phyloP scores from a whole-genome alignment of 2,113 vertebrate species.

The Colinus virginianus region DNA sequence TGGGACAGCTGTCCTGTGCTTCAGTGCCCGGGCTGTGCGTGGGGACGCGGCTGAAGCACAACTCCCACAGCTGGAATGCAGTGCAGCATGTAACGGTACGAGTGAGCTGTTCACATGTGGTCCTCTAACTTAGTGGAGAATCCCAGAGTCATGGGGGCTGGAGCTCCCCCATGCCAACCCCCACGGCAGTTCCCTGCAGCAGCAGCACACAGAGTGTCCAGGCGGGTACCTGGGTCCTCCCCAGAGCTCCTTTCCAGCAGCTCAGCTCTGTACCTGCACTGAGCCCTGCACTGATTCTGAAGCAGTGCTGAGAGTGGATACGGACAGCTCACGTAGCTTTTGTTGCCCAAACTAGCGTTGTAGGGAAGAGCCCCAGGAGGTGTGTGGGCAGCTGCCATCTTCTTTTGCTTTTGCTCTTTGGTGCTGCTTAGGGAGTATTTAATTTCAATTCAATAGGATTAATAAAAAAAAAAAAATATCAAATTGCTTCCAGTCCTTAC shows the following conservation, averaged over 20 bases:
- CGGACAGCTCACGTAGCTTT: not conserved
- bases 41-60: not conserved
- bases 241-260: no score
- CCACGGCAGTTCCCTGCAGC: no score
- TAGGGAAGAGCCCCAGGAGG: not conserved
- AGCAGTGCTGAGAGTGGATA: rapidly evolving
- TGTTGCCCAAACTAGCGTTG: not conserved
- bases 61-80: rapidly evolving
- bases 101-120: rapidly evolving
- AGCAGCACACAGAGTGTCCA: no score
- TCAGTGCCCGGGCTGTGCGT: not conserved
- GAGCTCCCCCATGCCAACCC: no score
- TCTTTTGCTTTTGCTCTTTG: not conserved
- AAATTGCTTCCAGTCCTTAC: not conserved
- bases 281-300: no score
- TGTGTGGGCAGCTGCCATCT: rapidly evolving
- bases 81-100: not conserved
- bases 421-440: not conserved
- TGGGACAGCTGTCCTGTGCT: rapidly evolving
- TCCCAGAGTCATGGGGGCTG: no score
- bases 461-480: not conserved
- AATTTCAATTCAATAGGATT: not conserved
- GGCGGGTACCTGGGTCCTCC: no score
- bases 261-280: no score
- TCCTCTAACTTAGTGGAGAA: no score